phyloP scores from a whole-genome alignment of 2,888 invertebrate species.

The Plutella xylostella region DNA sequence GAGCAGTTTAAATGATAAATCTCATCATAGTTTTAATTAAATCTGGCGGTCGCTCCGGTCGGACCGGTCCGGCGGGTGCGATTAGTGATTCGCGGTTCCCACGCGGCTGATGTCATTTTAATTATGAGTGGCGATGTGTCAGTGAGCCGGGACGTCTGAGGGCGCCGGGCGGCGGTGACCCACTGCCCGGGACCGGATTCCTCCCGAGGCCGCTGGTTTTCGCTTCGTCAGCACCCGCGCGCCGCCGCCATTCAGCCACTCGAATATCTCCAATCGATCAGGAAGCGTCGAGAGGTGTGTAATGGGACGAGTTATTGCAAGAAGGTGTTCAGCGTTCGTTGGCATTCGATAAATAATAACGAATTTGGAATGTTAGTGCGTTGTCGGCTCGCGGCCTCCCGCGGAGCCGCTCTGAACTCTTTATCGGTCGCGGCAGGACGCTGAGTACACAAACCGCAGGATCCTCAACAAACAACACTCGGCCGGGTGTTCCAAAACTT shows the following conservation, averaged over 20 bases:
- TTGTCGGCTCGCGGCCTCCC: constrained; percentile 43
- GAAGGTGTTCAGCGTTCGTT: constrained; percentile 58
- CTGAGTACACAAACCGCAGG: constrained; percentile 19
- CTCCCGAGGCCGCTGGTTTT: constrained; percentile 30
- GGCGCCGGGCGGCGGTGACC: constrained; percentile 49
- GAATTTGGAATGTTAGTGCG: constrained; percentile 45
- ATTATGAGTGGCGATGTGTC: constrained; percentile 41
- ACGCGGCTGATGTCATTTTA: constrained; percentile 65
- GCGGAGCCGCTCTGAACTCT: constrained; percentile 57
- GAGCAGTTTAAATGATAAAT: constrained; percentile 3
- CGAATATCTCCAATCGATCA: neutral
- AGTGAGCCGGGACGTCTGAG: constrained; percentile 36
- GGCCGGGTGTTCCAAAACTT: neutral
- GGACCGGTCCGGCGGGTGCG: constrained; percentile 45
- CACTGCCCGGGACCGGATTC: constrained; percentile 39
- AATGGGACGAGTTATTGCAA: constrained; percentile 22
- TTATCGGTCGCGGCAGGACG: constrained; percentile 38
- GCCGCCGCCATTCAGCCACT: constrained; percentile 20
- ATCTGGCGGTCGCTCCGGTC: constrained; percentile 44
- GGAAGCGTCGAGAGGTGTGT: constrained; percentile 5
- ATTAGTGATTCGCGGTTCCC: constrained; percentile 53
- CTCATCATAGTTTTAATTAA: constrained; percentile 30
- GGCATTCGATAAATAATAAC: constrained; percentile 60
- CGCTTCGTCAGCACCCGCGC: constrained; percentile 47
- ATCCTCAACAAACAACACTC: constrained; percentile 1